Percentiles rank a stretch among this genome's conserved stretches.
phyloP scores from a whole-genome alignment of 1,140 invertebrate species.

The Cyrtorhinus lividipennis region DNA sequence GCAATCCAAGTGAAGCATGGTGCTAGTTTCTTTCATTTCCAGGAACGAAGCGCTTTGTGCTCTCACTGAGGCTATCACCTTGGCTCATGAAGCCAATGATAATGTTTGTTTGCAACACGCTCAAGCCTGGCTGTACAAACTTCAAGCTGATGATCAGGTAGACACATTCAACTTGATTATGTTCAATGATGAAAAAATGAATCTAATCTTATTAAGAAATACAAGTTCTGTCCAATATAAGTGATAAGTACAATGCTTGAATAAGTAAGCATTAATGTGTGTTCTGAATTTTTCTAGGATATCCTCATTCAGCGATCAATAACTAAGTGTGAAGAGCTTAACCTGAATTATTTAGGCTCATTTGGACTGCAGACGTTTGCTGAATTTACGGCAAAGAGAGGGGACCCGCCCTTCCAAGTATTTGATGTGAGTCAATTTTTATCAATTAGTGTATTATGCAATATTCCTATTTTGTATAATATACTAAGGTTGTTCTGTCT shows the following conservation, averaged over 20 bases:
- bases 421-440: conserved; percentile 31
- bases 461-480: too few relatives aligned
- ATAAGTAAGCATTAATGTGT: too few relatives aligned
- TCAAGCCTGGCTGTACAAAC: conserved; percentile 60
- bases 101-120: conserved; percentile 71
- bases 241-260: too few relatives aligned
- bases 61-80: conserved; percentile 66
- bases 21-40: too few relatives aligned
- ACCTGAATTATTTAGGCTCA: conserved; percentile 44
- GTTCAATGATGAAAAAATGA: too few relatives aligned
- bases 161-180: too few relatives aligned
- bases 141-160: conserved; percentile 36
- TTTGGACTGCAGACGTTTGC: conserved; percentile 46
- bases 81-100: conserved; percentile 77
- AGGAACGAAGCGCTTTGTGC: conserved; percentile 62
- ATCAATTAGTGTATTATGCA: too few relatives aligned
- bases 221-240: too few relatives aligned
- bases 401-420: conserved; percentile 30
- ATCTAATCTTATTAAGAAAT: too few relatives aligned
- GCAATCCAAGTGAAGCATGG: too few relatives aligned
- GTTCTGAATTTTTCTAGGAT: conserved; percentile 27
- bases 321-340: conserved; percentile 41
- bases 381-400: conserved; percentile 32
- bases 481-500: too few relatives aligned
- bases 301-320: conserved; percentile 41